Base-by-base conservation (phyloP, 1,140 invertebrate species). In the Leptoteleia sp. region DNA sequence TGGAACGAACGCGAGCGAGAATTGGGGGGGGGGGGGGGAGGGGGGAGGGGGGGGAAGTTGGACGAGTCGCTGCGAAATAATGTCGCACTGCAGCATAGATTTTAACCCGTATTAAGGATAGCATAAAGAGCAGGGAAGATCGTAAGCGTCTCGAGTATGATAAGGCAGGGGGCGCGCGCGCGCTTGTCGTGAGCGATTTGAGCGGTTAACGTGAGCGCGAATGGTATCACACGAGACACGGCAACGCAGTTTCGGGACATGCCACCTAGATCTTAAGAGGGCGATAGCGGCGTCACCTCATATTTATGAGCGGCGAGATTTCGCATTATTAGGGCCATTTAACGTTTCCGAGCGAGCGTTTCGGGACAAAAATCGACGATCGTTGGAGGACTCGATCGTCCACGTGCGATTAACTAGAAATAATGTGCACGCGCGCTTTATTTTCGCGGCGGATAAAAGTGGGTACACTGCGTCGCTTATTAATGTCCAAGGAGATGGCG, bases 261-360 rank as follows among this genome's bases (percentile, higher is more conserved):
- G 87, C 87, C 82, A 88, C 84, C 82, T 77, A 85, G 84, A 87
- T 87, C 12, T 57, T 76, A 67, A 54, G 40, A 25, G 25, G 42
- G 17, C 61, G 83, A 87, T 87, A 88, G 82, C 22, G n/a, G 45
- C 79, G 81, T 79, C 48, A 55, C 61, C 81, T 85, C 83, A 79
- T 88, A 88, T 87, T 88, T 87, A 88, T 87, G 83, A 79, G 80
- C 76, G 65, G 57, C 76, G 62, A 87, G 87, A 88, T 88, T 87
- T 88, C 79, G 81, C 85, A 85, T 88, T 87, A 87, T 87, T 87
- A 87, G 82, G 79, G 87, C 81, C 82, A 84, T 87, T 88, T 85
- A 86, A 81, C 76, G 81, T 85, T 83, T 87, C 83, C 75, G 77
- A 25, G 11, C 15, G 19, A 25, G 31, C 54, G 50, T 27, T 35